Base-by-base conservation (phyloP, 2,888 invertebrate genomes). In the Spisula solida region DNA sequence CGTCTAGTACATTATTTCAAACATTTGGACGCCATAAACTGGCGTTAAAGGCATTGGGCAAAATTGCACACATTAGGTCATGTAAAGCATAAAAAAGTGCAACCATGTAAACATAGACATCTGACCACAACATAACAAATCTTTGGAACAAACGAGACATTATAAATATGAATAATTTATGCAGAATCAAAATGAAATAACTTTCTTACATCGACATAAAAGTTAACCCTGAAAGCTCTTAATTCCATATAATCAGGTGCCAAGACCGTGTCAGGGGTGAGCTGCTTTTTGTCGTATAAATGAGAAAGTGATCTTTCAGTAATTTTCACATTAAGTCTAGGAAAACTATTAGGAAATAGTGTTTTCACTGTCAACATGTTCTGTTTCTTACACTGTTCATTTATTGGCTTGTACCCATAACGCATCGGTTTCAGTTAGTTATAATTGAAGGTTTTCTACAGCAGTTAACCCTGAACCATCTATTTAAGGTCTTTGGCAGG, bases 251-350 rank as follows among this genome's bases (percentile, higher is more conserved):
- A 93, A 25, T 89, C 56, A 0, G 94, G 88, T 31, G 82, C 87
- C 70, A 94, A 84, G 48, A 85, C 86, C 5, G 91, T 90, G 0
- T 91, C 85, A n/a, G 90, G 56, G 14, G 86, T 79, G 51, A 94
- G 29, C 31, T 82, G 86, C 55, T 88, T 83, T 82, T 93, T 94
- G 31, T 92, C 90, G 85, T 94, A 90, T 81, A 95, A 90, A 90
- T 94, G 94, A n/a, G 95, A 94, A n/a, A 95, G 90, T 79, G 94
- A 92, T 25, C 95, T 94, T 89, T 95, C 94, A 47, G 89, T 48
- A 10, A 90, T 82, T 18, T 81, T 70, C 0, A 75, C 90, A 81
- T 83, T 87, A n/a, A 87, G 51, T 29, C 87, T 90, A n/a, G n/a
- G n/a, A n/a, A n/a, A n/a, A n/a, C n/a, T n/a, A n/a, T n/a, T n/a